Evolutionary conservation across 1,140 invertebrate species (phyloP).

Genomic region (Tachypleus tridentatus): DNA sequence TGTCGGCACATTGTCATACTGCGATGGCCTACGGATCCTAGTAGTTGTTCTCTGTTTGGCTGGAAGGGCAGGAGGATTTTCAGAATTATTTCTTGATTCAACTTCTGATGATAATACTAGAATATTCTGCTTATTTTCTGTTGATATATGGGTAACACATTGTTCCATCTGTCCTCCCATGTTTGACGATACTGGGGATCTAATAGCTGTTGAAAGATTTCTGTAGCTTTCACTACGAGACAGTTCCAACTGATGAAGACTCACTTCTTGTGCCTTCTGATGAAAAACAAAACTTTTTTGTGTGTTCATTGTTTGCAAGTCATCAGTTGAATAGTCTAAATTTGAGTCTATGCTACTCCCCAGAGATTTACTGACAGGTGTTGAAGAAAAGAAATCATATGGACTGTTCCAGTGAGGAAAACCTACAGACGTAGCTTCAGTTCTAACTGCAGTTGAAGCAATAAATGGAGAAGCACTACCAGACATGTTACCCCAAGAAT

Average conservation of each 20-base stretch:
- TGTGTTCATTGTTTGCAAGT: constrained; percentile 29
- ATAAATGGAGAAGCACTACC: too few relatives aligned
- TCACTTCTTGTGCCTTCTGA: neutral
- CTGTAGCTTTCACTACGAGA: too few relatives aligned
- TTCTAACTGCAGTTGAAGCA: neutral
- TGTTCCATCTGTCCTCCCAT: too few relatives aligned
- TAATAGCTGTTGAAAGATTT: too few relatives aligned
- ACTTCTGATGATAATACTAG: too few relatives aligned
- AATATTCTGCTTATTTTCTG: too few relatives aligned
- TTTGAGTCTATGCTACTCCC: constrained; percentile 72
- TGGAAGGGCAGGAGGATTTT: constrained; percentile 50
- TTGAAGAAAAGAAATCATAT: constrained; percentile 14
- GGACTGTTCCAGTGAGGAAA: constrained; percentile 19
- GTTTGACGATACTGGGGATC: too few relatives aligned
- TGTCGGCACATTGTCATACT: constrained; percentile 52
- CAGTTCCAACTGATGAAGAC: too few relatives aligned
- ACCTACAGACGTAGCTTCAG: constrained; percentile 11
- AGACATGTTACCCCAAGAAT: neutral
- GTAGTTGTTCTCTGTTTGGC: constrained; percentile 42
- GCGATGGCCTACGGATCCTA: constrained; percentile 48
- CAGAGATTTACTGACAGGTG: constrained; percentile 32
- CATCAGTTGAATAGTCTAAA: constrained; percentile 63
- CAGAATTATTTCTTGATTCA: constrained; percentile 1
- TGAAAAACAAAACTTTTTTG: neutral
- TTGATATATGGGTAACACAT: too few relatives aligned